phyloP scores from a whole-genome alignment of 2,888 invertebrate genomes.

The Ephialtes manifestator region DNA sequence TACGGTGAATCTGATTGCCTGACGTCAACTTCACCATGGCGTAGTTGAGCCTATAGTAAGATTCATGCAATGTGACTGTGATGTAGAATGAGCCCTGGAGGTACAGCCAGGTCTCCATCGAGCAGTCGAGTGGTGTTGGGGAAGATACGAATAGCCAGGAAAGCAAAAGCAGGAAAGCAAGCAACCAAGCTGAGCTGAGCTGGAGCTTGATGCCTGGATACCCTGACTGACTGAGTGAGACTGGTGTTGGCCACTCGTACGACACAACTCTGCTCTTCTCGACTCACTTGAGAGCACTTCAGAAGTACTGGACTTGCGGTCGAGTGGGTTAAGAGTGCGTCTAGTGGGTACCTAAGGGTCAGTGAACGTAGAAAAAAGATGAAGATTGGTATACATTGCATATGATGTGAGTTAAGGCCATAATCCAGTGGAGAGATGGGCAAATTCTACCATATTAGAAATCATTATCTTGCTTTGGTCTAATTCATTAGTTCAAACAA shows the following conservation, averaged over 20 bases:
- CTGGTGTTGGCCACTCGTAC: slow-evolving; percentile 69
- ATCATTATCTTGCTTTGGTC: neutral
- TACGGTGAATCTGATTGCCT: slow-evolving; percentile 42
- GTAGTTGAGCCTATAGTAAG: neutral
- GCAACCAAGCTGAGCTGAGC: slow-evolving; percentile 16
- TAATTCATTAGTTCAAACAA: neutral
- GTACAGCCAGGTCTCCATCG: slow-evolving; percentile 34
- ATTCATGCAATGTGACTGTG: neutral
- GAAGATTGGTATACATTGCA: neutral
- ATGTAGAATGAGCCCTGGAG: slow-evolving; percentile 37
- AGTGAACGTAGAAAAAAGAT: slow-evolving; percentile 24
- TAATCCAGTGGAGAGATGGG: neutral
- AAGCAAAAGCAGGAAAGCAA: slow-evolving; percentile 40
- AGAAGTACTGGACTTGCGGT: slow-evolving; percentile 50
- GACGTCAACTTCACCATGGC: slow-evolving; percentile 29
- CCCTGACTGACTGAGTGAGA: slow-evolving; percentile 43
- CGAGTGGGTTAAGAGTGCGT: slow-evolving; percentile 62
- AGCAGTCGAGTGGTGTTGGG: slow-evolving; percentile 24
- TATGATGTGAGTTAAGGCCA: neutral
- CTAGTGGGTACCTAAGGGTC: slow-evolving; percentile 32
- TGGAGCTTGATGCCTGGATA: slow-evolving; percentile 36
- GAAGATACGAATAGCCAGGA: slow-evolving; percentile 25
- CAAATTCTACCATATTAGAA: neutral
- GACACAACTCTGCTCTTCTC: slow-evolving; percentile 72
- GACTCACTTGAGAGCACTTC: slow-evolving; percentile 64